Base-by-base conservation (phyloP, 1,140 invertebrate genomes). In the Spodoptera litura region DNA sequence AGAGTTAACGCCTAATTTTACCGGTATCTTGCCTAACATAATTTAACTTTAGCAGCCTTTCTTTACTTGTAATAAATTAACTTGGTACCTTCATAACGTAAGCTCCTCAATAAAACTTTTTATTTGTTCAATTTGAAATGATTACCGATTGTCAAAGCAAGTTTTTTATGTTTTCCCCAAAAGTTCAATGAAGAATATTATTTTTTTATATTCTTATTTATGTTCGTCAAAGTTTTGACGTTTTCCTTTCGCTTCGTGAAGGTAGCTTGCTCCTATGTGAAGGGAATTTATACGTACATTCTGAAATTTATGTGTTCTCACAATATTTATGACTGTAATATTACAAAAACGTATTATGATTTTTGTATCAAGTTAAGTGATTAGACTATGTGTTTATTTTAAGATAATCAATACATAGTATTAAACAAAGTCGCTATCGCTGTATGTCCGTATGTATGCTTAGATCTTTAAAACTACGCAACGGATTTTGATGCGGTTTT, bases 71-170 rank as follows among this genome's bases (percentile, higher is more conserved):
- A 80, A 76, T 64, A 78, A 76, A 78, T 52, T 79, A 72, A 79
- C 64, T 77, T 64, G 13, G 51, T 35, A 10, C 61, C 20, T 38
- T 62, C 66, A 52, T 78, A 71, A 59, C 52, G 76, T 58, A 73
- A 72, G 78, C 59, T 80, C 27, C 72, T 68, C 76, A 80, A 78
- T 78, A 78, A 71, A 80, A 82, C 78, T 82, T 82, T 70, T 38
- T 79, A 55, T 82, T 82, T 78, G 62, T 70, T 49, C 58, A 66
- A 38, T 13, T 68, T 15, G 25, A 61, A 55, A 66, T 44, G 51
- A 62, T 56, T 68, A 44, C 12, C 13, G 10, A 56, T 38, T 59
- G 31, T 82, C 73, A 79, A 79, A 82, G 53, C 31, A 27, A 73
- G 77, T 53, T n/a, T 70, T 61, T 72, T 25, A 44, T 49, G 61